phyloP scores from a whole-genome alignment of 2,113 vertebrate species.

The Oreochromis tanganicae region DNA sequence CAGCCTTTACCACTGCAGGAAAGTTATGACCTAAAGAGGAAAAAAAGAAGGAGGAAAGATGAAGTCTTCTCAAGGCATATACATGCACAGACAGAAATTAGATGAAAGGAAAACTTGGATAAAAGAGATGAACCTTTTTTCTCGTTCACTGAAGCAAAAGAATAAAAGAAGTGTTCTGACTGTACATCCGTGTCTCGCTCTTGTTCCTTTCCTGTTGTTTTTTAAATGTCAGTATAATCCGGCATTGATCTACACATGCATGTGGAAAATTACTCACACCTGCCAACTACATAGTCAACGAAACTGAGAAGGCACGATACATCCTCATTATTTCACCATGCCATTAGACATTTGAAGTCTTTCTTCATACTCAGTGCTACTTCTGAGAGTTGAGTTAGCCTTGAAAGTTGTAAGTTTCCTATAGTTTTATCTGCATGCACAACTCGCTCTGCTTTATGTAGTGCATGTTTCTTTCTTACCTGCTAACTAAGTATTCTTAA shows the following conservation, averaged over 20 bases:
- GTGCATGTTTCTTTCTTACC: background rate
- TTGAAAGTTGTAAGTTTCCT: background rate
- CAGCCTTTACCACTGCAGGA: background rate
- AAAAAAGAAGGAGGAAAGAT: background rate
- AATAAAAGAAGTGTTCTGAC: background rate
- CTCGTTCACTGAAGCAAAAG: background rate
- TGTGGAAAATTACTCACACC: background rate
- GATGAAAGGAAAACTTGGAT: constrained; percentile 47
- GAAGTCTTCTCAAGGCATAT: constrained; percentile 9
- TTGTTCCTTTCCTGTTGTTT: background rate
- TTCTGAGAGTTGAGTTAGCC: background rate
- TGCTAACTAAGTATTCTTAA: background rate
- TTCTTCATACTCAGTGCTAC: background rate
- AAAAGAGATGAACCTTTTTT: constrained; percentile 18
- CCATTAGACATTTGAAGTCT: background rate
- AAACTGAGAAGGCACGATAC: background rate
- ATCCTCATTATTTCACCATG: background rate
- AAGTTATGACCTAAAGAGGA: background rate
- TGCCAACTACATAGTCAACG: background rate
- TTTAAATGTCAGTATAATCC: background rate
- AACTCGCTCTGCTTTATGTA: background rate
- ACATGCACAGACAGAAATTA: constrained; percentile 5
- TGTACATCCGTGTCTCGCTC: background rate
- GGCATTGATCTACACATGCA: background rate
- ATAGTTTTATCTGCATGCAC: background rate